Evolutionary conservation across 2,113 vertebrate genomes (phyloP).

Genomic region (Bucco capensis): DNA sequence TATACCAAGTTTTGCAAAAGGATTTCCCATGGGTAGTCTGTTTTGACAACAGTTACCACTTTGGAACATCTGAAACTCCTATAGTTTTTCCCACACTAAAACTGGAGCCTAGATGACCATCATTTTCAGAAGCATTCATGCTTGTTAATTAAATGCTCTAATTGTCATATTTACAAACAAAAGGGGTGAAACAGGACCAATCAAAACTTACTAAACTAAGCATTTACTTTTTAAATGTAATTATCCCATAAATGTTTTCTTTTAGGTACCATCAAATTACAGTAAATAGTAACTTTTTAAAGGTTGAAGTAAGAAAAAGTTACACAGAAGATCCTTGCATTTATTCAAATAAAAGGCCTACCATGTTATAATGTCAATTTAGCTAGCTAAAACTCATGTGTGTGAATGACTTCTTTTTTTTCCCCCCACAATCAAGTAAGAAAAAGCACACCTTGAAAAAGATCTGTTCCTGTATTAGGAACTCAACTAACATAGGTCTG

Average conservation of each 20-base stretch:
- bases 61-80: neutral
- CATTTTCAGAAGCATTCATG: neutral
- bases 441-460: neutral
- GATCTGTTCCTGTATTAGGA: neutral
- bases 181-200: neutral
- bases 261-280: neutral
- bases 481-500: neutral
- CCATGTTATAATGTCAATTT: neutral
- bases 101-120: neutral
- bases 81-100: neutral
- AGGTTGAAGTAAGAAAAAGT: neutral
- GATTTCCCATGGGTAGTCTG: neutral
- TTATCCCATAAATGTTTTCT: neutral
- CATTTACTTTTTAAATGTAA: neutral
- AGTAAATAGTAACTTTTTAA: neutral
- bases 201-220: neutral
- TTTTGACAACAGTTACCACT: conserved; percentile 6
- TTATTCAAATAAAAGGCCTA: neutral
- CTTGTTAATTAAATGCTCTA: neutral
- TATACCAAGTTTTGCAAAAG: neutral
- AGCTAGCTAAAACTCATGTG: neutral
- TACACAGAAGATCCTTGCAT: neutral
- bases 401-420: neutral
- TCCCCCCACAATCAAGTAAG: neutral
- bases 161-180: neutral